A percentile compares a stretch with the other conserved stretches of the same genome.
These are phyloP conservation scores for Sebastes diploproa DNA, from an alignment of 2,797 vertebrate species.

Conservation along the genomic window DNA sequence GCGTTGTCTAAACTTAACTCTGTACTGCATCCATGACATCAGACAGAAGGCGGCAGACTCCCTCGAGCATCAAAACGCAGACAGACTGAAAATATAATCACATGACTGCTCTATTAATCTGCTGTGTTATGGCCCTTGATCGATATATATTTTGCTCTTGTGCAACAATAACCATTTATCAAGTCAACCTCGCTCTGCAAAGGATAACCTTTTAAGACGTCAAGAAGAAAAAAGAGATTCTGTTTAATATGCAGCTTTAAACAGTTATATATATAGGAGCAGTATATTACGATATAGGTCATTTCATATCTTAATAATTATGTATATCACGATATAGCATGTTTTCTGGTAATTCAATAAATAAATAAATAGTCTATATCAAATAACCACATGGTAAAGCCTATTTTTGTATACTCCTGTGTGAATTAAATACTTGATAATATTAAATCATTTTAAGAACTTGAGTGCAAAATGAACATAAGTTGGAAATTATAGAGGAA, in stretches of 20 bases:
- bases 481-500: no score
- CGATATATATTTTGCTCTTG: constrained; percentile 79
- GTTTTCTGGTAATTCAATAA: no score
- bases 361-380: no score
- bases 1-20: constrained; percentile 37
- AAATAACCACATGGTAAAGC: no score
- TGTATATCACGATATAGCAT: no score
- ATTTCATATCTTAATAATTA: no score
- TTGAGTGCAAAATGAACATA: no score
- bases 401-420: no score
- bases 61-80: constrained; percentile 64
- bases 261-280: background rate
- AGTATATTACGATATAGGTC: background rate
- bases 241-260: constrained; percentile 52
- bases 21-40: constrained; percentile 49
- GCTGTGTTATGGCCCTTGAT: constrained; percentile 63
- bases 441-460: no score
- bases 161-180: constrained; percentile 83
- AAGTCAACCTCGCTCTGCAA: constrained; percentile 52
- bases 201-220: constrained; percentile 63
- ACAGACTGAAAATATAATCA: constrained; percentile 49
- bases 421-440: no score
- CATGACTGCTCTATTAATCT: constrained; percentile 72
- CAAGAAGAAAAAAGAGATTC: constrained; percentile 25
- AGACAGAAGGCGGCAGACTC: constrained; percentile 61